phyloP scores from a whole-genome alignment of 2,797 vertebrate genomes.

The Dallia pectoralis region DNA sequence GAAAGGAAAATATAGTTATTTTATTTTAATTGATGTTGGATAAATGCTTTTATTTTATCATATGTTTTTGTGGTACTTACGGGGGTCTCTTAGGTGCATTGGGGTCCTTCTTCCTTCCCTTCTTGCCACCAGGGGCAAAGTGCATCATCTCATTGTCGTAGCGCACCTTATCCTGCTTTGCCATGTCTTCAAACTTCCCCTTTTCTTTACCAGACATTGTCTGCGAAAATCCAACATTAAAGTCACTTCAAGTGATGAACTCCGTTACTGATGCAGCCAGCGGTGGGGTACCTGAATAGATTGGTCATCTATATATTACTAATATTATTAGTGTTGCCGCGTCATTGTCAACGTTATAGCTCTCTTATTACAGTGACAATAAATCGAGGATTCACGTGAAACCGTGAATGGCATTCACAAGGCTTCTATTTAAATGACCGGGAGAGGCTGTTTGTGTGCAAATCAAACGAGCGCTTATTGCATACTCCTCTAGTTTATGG shows the following conservation, averaged over 20 bases:
- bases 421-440: background rate
- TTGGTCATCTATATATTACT: too few relatives aligned
- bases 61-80: conserved; percentile 65
- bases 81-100: conserved; percentile 85
- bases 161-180: conserved; percentile 82
- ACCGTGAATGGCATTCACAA: conserved; percentile 2
- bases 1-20: background rate
- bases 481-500: too few relatives aligned
- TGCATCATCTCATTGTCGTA: conserved; percentile 87
- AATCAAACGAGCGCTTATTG: background rate
- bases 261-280: too few relatives aligned
- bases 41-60: background rate
- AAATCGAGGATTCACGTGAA: background rate
- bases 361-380: background rate
- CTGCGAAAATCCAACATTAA: conserved; percentile 48
- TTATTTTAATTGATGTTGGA: background rate
- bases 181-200: conserved; percentile 84
- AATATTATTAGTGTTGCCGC: background rate
- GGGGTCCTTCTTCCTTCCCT: conserved; percentile 85
- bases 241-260: background rate
- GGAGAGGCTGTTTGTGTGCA: background rate
- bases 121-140: conserved; percentile 81
- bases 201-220: conserved; percentile 85
- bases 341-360: background rate
- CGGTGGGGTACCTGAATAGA: too few relatives aligned